Conservation (phyloP, 2,888 invertebrate species). For the Rhagophthalmus giganteus region DNA sequence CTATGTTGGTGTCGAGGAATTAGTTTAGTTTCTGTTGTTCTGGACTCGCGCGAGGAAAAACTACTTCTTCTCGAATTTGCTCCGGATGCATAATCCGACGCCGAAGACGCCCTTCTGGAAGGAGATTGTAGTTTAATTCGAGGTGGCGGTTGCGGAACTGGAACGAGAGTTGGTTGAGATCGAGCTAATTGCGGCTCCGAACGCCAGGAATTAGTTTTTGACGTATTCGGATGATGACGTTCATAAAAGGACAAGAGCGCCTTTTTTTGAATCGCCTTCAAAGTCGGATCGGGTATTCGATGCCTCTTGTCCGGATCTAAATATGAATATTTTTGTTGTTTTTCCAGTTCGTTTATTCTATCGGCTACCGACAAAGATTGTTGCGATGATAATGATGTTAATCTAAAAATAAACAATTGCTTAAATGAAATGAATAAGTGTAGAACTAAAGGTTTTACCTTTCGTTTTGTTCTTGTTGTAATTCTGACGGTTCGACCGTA, state of each 20-base stretch:
- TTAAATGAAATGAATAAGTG: not conserved
- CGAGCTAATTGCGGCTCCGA: slow-evolving; percentile 63
- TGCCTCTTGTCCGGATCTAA: slow-evolving; percentile 75
- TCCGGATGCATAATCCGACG: slow-evolving; percentile 66
- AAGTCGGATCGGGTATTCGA: slow-evolving; percentile 70
- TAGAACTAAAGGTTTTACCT: slow-evolving; percentile 10
- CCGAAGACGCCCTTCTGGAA: slow-evolving; percentile 66
- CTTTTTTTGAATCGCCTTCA: slow-evolving; percentile 82
- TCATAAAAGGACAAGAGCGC: slow-evolving; percentile 81
- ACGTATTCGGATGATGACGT: slow-evolving; percentile 61
- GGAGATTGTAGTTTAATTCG: slow-evolving; percentile 55
- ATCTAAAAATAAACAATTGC: slow-evolving; percentile 41
- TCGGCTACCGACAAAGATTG: slow-evolving; percentile 66
- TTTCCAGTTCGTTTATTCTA: slow-evolving; percentile 67
- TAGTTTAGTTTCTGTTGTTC: slow-evolving; percentile 45
- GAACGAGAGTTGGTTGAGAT: slow-evolving; percentile 38
- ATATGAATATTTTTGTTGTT: slow-evolving; percentile 66
- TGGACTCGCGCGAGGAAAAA: slow-evolving; percentile 47
- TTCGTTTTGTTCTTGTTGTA: slow-evolving; percentile 36
- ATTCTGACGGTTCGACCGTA: slow-evolving; percentile 57
- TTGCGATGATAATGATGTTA: slow-evolving; percentile 47
- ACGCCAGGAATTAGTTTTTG: slow-evolving; percentile 55
- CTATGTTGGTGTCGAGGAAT: slow-evolving; percentile 60
- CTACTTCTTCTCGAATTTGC: slow-evolving; percentile 54
- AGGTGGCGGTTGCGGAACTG: slow-evolving; percentile 53